Conservation (phyloP, 2,797 vertebrate genomes). For the Silurus aristotelis region DNA sequence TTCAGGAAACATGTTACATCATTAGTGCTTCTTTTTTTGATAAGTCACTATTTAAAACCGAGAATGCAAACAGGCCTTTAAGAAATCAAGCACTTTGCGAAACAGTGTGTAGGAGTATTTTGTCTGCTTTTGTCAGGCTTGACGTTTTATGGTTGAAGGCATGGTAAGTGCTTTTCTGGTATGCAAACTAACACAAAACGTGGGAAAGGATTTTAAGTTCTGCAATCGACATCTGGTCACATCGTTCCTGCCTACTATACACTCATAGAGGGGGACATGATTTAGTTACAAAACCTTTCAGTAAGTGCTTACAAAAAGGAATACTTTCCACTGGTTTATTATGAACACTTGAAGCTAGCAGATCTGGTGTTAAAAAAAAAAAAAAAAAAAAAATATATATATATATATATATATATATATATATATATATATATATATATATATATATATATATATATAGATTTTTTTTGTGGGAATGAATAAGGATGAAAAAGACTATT, state of each 20-base stretch:
- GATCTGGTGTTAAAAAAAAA: conserved; percentile 3
- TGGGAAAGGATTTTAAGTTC: not conserved
- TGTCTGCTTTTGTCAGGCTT: conserved; percentile 36
- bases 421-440: not conserved
- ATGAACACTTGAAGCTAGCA: not conserved
- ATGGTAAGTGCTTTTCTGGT: conserved; percentile 4
- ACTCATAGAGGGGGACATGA: not conserved
- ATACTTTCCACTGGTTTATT: not conserved
- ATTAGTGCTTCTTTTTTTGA: not conserved
- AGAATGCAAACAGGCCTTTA: not conserved
- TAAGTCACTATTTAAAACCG: not conserved
- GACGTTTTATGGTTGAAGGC: not conserved
- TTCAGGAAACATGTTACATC: not conserved
- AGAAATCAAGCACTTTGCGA: not conserved
- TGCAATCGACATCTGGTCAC: conserved; percentile 7
- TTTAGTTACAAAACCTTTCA: not conserved
- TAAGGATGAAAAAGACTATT: conserved; percentile 9
- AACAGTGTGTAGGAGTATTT: conserved; percentile 29
- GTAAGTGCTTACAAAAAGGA: not conserved
- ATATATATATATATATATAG: not conserved
- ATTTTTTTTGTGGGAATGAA: not conserved
- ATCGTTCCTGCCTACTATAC: not conserved
- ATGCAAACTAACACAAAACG: conserved; percentile 33
- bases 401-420: not conserved
- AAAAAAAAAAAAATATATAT: too few species aligned